Conservation (phyloP, 2,113 vertebrate genomes). For the Serinus canaria region DNA sequence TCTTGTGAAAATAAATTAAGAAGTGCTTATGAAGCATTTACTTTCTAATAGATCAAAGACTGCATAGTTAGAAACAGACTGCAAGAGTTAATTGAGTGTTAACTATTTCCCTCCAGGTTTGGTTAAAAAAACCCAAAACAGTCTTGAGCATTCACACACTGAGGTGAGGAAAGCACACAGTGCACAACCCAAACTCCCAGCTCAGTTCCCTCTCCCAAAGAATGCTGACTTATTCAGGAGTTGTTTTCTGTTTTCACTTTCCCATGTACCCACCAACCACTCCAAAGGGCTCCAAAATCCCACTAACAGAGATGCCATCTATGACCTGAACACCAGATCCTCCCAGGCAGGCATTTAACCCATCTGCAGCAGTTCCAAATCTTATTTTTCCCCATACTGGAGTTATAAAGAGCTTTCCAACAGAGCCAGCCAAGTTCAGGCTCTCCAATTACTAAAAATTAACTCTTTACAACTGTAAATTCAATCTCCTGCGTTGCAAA, state of each 20-base stretch:
- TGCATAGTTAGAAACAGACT: neutral
- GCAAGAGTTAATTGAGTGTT: neutral
- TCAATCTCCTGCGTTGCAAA: neutral
- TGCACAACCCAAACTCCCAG: neutral
- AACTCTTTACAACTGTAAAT: neutral
- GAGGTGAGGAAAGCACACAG: neutral
- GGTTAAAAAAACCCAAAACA: neutral
- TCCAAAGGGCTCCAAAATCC: neutral
- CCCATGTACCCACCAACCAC: neutral
- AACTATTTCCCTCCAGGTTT: neutral
- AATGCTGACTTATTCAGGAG: neutral
- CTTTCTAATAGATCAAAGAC: neutral
- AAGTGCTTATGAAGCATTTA: neutral
- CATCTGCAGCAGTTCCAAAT: neutral
- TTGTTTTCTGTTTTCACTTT: neutral
- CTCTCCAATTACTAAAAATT: neutral
- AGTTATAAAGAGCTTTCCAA: neutral
- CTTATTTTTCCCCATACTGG: rapidly evolving
- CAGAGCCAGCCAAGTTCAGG: neutral
- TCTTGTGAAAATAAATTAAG: neutral
- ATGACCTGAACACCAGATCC: neutral
- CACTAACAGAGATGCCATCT: neutral
- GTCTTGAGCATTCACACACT: neutral
- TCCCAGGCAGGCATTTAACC: neutral
- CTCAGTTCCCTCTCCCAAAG: neutral